Conservation (phyloP, 1,140 invertebrate genomes). For the Cardiocondyla obscurior region DNA sequence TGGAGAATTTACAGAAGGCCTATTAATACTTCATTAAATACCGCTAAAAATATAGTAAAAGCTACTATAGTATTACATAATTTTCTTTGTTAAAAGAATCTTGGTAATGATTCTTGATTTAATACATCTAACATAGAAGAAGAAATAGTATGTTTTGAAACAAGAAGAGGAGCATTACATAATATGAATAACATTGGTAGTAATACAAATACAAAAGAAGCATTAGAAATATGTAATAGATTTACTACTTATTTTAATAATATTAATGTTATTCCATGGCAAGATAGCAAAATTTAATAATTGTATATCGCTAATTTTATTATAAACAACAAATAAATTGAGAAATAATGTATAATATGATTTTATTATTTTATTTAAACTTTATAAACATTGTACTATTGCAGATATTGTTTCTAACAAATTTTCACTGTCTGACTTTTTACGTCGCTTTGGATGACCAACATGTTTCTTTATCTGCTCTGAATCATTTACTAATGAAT, state of each 20-base stretch:
- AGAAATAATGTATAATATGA: too few species aligned
- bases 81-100: conserved; percentile 15
- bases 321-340: too few species aligned
- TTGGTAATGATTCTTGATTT: background rate
- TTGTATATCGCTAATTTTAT: too few species aligned
- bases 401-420: background rate
- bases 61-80: background rate
- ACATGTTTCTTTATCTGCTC: background rate
- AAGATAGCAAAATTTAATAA: background rate
- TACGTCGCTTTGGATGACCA: background rate
- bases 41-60: background rate
- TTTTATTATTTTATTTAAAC: too few species aligned
- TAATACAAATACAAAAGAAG: background rate
- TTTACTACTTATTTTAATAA: conserved; percentile 6
- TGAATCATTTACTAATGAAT: background rate
- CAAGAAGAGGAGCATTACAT: background rate
- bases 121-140: background rate
- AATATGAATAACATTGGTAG: background rate
- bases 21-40: background rate
- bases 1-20: background rate
- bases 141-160: background rate
- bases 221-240: background rate
- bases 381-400: too few species aligned
- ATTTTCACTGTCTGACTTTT: background rate
- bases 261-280: background rate